Base-by-base conservation (phyloP, 2,113 vertebrate species). In the Lagopus leucura region DNA sequence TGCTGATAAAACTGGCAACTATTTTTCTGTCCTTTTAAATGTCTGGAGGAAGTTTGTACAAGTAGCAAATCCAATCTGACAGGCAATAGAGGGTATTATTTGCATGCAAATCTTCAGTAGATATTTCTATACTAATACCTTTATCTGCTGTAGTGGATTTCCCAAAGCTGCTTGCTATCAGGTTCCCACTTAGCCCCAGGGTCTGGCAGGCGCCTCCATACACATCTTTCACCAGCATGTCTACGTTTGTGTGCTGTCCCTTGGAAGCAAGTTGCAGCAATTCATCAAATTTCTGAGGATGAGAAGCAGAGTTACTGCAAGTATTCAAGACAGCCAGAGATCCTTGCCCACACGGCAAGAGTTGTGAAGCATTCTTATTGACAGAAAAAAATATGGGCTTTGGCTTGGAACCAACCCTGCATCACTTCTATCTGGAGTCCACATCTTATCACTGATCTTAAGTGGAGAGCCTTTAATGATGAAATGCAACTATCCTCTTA, bases 171-270 rank as follows among this genome's bases (percentile, higher is more conserved):
- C 99, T 99, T 1, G 99, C 99, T 10, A 99, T 99, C 54, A 99
- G 98, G 82, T 98, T 99, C 32, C 99, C 99, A 6, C 99, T 99
- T 63, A 99, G 95, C 28, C 99, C 99, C 92, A 99, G 97, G 25
- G 97, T 99, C 61, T 98, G 98, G 70, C 98, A 99, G n/a, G 98
- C 98, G 1, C 99, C 99, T 32, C 99, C 99, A 4, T 99, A 99
- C 78, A 99, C 98, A 47, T 99, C 99, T 91, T 98, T 99, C 88
- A 99, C 99, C 88, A 99, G 98, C 99, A 99, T 99, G 95, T 99
- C 99, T 8, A 99, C 99, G 5, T 98, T 99, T 10, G 98, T 97
- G 88, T 99, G 99, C 92, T 99, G 99, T 43, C 99, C 99, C 95
- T 97, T 98, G 0, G 99, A 99, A n/a, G 99, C 99, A 73, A 99